phyloP scores from a whole-genome alignment of 2,113 vertebrate species.

The Poeciliopsis retropinna region DNA sequence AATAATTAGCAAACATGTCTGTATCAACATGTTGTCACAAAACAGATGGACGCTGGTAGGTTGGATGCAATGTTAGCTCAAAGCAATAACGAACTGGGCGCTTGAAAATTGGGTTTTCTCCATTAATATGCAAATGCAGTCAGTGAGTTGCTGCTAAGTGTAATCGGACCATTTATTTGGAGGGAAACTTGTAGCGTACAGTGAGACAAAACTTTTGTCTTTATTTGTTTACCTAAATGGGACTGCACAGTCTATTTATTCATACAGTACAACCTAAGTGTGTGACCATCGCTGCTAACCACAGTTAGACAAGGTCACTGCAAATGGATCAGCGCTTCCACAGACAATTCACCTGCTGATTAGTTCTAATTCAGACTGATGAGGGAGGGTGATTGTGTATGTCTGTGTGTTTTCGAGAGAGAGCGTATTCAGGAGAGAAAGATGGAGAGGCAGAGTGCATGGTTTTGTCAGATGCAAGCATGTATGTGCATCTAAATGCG shows the following conservation, averaged over 20 bases:
- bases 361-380: slow-evolving; percentile 66
- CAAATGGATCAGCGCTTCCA: slow-evolving; percentile 56
- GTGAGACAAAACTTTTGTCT: slow-evolving; percentile 13
- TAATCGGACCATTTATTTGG: slow-evolving; percentile 23
- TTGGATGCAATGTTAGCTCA: slow-evolving; percentile 4
- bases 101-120: slow-evolving; percentile 28
- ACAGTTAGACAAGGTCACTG: slow-evolving; percentile 64
- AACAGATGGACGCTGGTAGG: slow-evolving; percentile 35
- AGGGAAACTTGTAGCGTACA: slow-evolving; percentile 13
- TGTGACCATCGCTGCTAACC: slow-evolving; percentile 39
- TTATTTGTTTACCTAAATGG: slow-evolving; percentile 47
- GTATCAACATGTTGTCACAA: slow-evolving; percentile 51
- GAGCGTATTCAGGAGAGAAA: slow-evolving; percentile 38
- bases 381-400: slow-evolving; percentile 33
- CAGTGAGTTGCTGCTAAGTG: slow-evolving; percentile 14
- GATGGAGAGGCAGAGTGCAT: slow-evolving; percentile 36
- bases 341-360: slow-evolving; percentile 71
- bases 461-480: slow-evolving; percentile 29
- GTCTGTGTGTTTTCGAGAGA: neutral
- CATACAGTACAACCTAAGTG: slow-evolving; percentile 20
- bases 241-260: slow-evolving; percentile 38
- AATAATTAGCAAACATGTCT: slow-evolving; percentile 56
- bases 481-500: slow-evolving; percentile 38
- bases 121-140: slow-evolving; percentile 48
- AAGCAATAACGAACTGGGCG: slow-evolving; percentile 11